Evolutionary conservation across 2,113 vertebrate species (phyloP).

Genomic region (Lucifuga dentata): DNA sequence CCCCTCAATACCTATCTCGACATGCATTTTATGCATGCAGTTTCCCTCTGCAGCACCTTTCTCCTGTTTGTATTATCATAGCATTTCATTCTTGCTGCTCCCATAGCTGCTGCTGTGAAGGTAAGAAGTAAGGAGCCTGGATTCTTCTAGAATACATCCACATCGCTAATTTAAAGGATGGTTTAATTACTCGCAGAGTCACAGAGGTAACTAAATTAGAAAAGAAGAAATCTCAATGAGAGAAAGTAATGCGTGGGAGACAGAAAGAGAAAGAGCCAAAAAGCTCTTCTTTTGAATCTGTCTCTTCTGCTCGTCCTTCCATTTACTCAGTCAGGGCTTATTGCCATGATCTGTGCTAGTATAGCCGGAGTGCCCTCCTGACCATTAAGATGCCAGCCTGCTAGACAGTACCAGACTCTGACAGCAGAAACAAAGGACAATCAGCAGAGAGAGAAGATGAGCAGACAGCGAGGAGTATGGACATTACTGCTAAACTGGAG

Average conservation of each 20-base stretch:
- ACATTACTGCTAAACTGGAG: neutral
- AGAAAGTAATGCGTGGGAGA: slow-evolving; percentile 1
- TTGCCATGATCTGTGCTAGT: slow-evolving; percentile 61
- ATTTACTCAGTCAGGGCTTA: slow-evolving; percentile 48
- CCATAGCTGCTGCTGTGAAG: slow-evolving; percentile 23
- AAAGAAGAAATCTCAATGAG: slow-evolving; percentile 29
- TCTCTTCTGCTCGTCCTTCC: neutral
- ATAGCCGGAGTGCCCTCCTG: slow-evolving; percentile 41
- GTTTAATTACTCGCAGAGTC: slow-evolving; percentile 56
- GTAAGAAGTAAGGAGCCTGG: neutral
- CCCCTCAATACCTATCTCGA: slow-evolving; percentile 4
- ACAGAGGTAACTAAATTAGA: slow-evolving; percentile 36
- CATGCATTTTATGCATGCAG: slow-evolving; percentile 11
- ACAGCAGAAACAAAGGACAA: neutral
- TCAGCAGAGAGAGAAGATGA: no score
- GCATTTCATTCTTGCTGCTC: slow-evolving; percentile 32
- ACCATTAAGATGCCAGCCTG: slow-evolving; percentile 8
- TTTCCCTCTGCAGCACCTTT: slow-evolving; percentile 26
- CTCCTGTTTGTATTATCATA: slow-evolving; percentile 2
- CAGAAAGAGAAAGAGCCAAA: slow-evolving; percentile 1
- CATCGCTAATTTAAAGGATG: slow-evolving; percentile 43
- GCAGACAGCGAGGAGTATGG: neutral
- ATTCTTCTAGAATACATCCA: slow-evolving; percentile 5
- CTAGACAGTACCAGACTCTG: slow-evolving; percentile 13
- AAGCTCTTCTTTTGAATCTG: slow-evolving; percentile 32